Evolutionary conservation across 1,140 invertebrate species (phyloP).

Genomic region (Pteromalus puparum): DNA sequence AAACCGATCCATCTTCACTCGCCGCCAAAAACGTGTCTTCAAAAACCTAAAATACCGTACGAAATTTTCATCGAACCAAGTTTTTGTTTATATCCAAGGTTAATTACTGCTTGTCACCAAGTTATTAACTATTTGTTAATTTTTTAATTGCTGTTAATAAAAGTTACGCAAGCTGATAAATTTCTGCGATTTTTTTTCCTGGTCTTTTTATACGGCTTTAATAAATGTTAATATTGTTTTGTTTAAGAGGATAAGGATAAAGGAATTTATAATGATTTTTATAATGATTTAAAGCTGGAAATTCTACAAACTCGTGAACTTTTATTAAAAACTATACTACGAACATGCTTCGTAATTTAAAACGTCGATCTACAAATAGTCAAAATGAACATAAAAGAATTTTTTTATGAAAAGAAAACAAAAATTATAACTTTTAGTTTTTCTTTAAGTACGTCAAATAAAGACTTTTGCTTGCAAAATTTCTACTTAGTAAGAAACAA

Average conservation of each 20-base stretch:
- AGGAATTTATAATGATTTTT: conserved; percentile 46
- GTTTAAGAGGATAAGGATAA: conserved; percentile 29
- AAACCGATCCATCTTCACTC: conserved; percentile 72
- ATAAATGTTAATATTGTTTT: not conserved
- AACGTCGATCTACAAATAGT: conserved; percentile 48
- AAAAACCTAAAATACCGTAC: conserved; percentile 67
- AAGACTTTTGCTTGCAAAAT: conserved; percentile 36
- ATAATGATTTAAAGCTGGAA: conserved; percentile 47
- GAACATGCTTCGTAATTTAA: conserved; percentile 48
- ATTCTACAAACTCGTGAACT: conserved; percentile 48
- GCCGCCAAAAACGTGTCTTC: conserved; percentile 73
- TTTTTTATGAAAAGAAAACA: conserved; percentile 38
- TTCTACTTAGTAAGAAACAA: conserved; percentile 44
- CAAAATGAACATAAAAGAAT: conserved; percentile 43
- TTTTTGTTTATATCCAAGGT: conserved; percentile 12
- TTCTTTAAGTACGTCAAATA: conserved; percentile 39
- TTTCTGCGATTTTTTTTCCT: not conserved
- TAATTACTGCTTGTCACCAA: not conserved
- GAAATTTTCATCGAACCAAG: conserved; percentile 44
- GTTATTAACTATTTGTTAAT: conserved; percentile 16
- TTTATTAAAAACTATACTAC: conserved; percentile 52
- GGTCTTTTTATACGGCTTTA: not conserved
- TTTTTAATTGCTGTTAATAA: conserved; percentile 26
- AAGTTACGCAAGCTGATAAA: conserved; percentile 7
- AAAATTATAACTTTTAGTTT: conserved; percentile 41